phyloP scores from a whole-genome alignment of 2,113 vertebrate species.

The Bambusicola thoracicus region DNA sequence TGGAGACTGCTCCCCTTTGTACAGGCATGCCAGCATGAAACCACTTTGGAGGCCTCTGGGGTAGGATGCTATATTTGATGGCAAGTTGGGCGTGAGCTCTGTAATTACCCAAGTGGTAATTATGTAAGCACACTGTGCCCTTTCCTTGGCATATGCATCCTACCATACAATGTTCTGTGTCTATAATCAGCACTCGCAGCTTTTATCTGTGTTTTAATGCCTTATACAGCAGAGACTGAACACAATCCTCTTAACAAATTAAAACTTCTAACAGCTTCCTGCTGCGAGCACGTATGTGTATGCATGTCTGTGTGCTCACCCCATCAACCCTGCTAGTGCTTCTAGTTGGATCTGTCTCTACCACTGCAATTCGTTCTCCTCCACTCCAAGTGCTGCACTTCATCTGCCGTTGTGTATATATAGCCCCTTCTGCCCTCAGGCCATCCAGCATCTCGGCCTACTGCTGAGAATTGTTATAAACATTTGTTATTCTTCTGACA shows the following conservation, averaged over 20 bases:
- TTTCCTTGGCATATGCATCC: neutral
- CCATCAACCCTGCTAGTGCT: neutral
- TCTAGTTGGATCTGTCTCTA: neutral
- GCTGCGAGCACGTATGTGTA: neutral
- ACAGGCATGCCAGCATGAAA: neutral
- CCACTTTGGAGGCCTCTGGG: neutral
- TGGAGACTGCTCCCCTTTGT: neutral
- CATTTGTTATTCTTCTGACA: conserved; percentile 72
- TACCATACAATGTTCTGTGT: neutral
- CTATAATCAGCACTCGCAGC: neutral
- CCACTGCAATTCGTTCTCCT: neutral
- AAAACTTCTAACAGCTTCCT: neutral
- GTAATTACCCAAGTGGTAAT: conserved; percentile 34
- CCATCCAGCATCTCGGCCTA: conserved; percentile 54
- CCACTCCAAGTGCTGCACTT: conserved; percentile 27
- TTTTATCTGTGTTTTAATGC: neutral
- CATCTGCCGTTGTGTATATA: conserved; percentile 43
- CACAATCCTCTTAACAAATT: conserved; percentile 1
- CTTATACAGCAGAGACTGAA: neutral
- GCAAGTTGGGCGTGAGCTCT: conserved; percentile 15
- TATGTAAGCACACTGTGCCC: neutral
- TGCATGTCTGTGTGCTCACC: neutral
- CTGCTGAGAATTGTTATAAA: conserved; percentile 69
- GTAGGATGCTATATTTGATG: neutral
- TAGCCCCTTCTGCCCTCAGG: conserved; percentile 57